Evolutionary conservation across 2,888 invertebrate genomes (phyloP), one percentile per base, ranked within the genome.

Genomic region (Parnassius glacialis): DNA sequence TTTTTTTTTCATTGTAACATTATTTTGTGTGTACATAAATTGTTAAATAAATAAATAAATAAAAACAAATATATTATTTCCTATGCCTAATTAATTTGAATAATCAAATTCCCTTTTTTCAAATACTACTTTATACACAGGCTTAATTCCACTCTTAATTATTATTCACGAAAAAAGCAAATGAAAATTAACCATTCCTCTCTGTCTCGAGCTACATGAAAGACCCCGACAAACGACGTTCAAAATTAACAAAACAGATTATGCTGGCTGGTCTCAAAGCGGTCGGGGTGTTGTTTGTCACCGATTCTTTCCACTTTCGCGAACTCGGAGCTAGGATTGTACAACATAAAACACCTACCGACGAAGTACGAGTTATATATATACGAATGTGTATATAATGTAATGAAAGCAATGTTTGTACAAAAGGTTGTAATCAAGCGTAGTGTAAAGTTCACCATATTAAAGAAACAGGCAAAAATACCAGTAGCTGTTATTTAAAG

Each of bases 211-310:
- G 68, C 74, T 67, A 74, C 73, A 76, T 77, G 81, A 78, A 84
- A 85, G 83, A 85, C 81, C 72, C 75, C 78, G 80, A 74, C 81
- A 80, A 79, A 83, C 81, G 79, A 75, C 75, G 78, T 75, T 81
- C 76, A 74, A 83, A 89, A 89, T 89, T 90, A 90, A 90, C 89
- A 89, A 90, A 90, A 89, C 86, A 86, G 87, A 90, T 90, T 89
- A 89, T 85, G 81, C 83, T 84, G 76, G 80, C 75, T 74, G 75
- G 72, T 80, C 70, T 83, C 84, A 87, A 87, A 85, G 86, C 76
- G 75, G 67, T 68, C 67, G 71, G 76, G 65, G 72, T 74, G 79
- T 84, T 86, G 85, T 87, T 85, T 85, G 80, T 74, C 62, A 72
- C 71, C 77, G 72, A 87, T 88, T 87, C 85, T 89, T 86, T 84